These are phyloP conservation scores for Tineola bisselliella DNA, from an alignment of 2,888 invertebrate genomes.

Conservation along the genomic window DNA sequence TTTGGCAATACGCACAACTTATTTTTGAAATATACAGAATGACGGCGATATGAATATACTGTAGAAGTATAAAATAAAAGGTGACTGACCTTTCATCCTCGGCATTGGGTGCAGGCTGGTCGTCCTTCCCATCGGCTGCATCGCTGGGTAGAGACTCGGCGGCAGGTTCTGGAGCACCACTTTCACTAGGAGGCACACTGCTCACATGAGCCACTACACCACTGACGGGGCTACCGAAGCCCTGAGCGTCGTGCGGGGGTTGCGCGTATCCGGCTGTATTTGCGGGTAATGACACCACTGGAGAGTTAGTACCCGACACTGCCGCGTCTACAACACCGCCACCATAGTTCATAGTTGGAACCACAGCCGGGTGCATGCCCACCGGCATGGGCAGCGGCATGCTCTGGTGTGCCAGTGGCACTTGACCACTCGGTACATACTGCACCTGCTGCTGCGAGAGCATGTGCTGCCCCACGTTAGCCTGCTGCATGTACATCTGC, in stretches of 20 bases:
- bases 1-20: no score
- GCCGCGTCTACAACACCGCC: conserved; percentile 54
- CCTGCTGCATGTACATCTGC: conserved; percentile 59
- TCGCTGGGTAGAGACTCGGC: conserved; percentile 43
- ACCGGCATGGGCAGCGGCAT: conserved; percentile 65
- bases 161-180: conserved; percentile 51
- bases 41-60: no score
- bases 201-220: conserved; percentile 58
- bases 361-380: conserved; percentile 53
- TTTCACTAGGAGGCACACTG: conserved; percentile 59
- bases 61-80: not conserved
- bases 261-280: conserved; percentile 22
- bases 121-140: conserved; percentile 55
- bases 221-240: conserved; percentile 64
- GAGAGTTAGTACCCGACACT: conserved; percentile 62
- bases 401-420: conserved; percentile 57
- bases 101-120: conserved; percentile 40
- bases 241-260: conserved; percentile 54
- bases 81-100: conserved; percentile 63
- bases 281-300: conserved; percentile 59
- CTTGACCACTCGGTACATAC: conserved; percentile 23
- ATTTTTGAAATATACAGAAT: no score
- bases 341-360: conserved; percentile 51
- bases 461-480: conserved; percentile 53
- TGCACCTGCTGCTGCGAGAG: conserved; percentile 35